phyloP scores from a whole-genome alignment of 1,140 invertebrate species.

The Diorhabda sublineata region DNA sequence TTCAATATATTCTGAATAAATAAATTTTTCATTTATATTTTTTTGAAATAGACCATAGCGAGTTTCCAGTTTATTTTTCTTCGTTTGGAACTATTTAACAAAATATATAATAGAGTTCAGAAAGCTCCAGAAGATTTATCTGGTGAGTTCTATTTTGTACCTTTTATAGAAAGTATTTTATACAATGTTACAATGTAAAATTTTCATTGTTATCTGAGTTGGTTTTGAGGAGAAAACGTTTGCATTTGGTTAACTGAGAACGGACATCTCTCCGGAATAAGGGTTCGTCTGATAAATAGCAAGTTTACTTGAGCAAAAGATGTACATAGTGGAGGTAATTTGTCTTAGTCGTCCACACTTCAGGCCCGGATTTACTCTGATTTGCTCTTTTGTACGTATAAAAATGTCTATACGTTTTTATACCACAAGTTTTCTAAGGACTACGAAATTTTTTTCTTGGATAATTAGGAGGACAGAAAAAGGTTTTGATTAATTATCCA shows the following conservation, averaged over 20 bases:
- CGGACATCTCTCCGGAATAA: conserved; percentile 16
- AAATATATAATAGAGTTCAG: no score
- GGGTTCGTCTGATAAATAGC: conserved; percentile 16
- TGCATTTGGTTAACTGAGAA: conserved; percentile 16
- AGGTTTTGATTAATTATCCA: no score
- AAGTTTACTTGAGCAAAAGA: conserved; percentile 16
- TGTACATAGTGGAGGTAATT: conserved; percentile 25
- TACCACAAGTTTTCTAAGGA: background rate
- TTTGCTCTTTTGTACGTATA: conserved; percentile 20
- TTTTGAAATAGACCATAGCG: no score
- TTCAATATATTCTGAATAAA: no score
- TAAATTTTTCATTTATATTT: no score
- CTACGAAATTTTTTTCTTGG: no score
- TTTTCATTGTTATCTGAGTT: background rate
- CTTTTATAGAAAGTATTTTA: background rate
- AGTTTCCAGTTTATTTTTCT: no score
- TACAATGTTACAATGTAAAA: background rate
- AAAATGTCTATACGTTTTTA: conserved; percentile 6
- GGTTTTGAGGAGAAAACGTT: conserved; percentile 13
- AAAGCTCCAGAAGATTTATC: no score
- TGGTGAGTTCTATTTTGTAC: background rate
- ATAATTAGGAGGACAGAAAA: no score
- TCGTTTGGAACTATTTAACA: no score
- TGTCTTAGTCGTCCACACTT: conserved; percentile 30
- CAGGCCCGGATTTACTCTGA: conserved; percentile 28